phyloP scores from a whole-genome alignment of 2,113 vertebrate species.

The Pluvianellus socialis region DNA sequence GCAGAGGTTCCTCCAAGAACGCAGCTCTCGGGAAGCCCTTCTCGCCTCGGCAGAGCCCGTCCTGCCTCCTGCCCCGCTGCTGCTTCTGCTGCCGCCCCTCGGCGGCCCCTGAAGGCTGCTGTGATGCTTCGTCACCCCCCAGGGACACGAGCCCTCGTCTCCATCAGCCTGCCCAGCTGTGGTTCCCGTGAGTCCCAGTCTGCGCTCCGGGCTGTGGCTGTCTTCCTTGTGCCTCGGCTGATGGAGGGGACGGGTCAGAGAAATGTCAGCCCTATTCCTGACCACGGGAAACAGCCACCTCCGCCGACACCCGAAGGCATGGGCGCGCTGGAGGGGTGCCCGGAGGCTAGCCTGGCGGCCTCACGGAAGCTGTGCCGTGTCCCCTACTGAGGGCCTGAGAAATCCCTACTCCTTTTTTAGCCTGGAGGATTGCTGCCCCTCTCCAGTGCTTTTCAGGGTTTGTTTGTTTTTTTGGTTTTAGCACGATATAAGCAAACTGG shows the following conservation, averaged over 20 bases:
- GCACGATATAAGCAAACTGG: background rate
- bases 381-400: background rate
- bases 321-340: background rate
- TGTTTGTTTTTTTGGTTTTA: conserved; percentile 21
- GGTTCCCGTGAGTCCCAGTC: background rate
- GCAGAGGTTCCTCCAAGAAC: background rate
- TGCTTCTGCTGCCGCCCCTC: too few species aligned
- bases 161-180: background rate
- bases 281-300: rapidly evolving
- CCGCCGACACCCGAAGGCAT: background rate
- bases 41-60: background rate
- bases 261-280: background rate
- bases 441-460: background rate
- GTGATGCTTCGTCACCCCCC: background rate
- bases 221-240: background rate
- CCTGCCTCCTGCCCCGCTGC: background rate
- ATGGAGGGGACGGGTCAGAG: background rate
- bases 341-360: rapidly evolving
- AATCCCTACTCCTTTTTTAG: background rate
- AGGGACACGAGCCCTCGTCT: background rate
- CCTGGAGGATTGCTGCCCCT: background rate
- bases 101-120: background rate
- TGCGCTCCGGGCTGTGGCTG: background rate
- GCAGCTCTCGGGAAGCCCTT: background rate
- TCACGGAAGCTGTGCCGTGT: background rate